Conservation (phyloP, 2,113 vertebrate species). For the Clarias gariepinus region DNA sequence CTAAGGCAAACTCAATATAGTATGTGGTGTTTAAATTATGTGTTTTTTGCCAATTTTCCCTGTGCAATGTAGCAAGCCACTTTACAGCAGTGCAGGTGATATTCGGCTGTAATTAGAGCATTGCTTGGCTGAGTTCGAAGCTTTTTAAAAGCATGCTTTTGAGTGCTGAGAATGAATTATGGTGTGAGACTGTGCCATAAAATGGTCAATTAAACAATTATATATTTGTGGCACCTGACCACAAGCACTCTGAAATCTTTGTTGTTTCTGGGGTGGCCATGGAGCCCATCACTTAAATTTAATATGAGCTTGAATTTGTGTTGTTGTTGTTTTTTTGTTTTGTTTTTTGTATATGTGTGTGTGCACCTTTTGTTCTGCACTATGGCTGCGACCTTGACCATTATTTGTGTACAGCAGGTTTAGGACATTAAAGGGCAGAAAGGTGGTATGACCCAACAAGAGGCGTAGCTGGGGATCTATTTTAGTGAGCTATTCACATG, state of each 20-base stretch:
- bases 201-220: constrained; percentile 75
- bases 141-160: constrained; percentile 61
- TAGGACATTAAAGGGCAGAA: constrained; percentile 19
- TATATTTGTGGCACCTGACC: constrained; percentile 58
- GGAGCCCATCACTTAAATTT: not conserved
- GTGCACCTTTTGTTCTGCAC: not conserved
- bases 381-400: not conserved
- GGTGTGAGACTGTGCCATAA: constrained; percentile 62
- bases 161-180: constrained; percentile 62
- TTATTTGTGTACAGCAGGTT: constrained; percentile 13
- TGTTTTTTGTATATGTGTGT: not conserved
- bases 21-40: not conserved
- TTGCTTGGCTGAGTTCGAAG: constrained; percentile 55
- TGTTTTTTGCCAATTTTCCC: not conserved
- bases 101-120: constrained; percentile 71
- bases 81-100: constrained; percentile 46
- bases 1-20: not conserved
- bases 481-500: constrained; percentile 57
- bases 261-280: constrained; percentile 52
- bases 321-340: not conserved
- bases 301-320: not conserved
- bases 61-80: not conserved
- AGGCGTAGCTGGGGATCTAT: constrained; percentile 50
- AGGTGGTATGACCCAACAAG: constrained; percentile 35
- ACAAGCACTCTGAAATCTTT: constrained; percentile 31